Base-by-base conservation (phyloP, 1,140 invertebrate species). In the Lycorma delicatula region DNA sequence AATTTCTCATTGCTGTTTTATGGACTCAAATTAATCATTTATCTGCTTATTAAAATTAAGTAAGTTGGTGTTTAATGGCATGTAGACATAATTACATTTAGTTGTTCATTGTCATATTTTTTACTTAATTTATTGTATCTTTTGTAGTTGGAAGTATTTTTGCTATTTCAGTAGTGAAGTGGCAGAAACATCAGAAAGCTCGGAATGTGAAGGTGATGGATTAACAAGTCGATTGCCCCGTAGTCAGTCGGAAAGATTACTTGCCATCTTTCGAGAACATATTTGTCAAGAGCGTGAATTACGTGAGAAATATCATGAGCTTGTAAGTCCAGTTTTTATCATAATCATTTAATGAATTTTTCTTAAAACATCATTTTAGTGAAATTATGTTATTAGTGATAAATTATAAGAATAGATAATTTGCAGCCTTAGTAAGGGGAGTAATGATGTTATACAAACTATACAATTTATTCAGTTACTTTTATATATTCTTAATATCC, bases 301-400 rank as follows among this genome's bases (percentile, higher is more conserved):
- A 27, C 80, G 85, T 36, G 81, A 91, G 68, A 88, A 89, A 65
- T 93, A 93, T 69, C 86, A 93, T 67, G 87, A 91, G 57, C 76
- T 79, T 60, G 77, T 79, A 58, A 62, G 65, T 66, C 22, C 53
- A 49, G 56, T 26, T 49, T 9, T 7, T n/a, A n/a, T n/a, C n/a
- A n/a, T n/a, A n/a, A n/a, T n/a, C n/a, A n/a, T n/a, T n/a, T n/a
- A n/a, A n/a, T n/a, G n/a, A n/a, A n/a, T n/a, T n/a, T n/a, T n/a
- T n/a, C n/a, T n/a, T n/a, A n/a, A n/a, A n/a, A n/a, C n/a, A n/a
- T n/a, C n/a, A n/a, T n/a, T n/a, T n/a, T n/a, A n/a, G n/a, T n/a
- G 5, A 27, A 50, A 11, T 23, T 9, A 25, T 50, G 18, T 11
- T 34, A 34, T 11, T 34, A n/a, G n/a, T 34, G 31, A 34, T n/a